phyloP scores from a whole-genome alignment of 2,888 invertebrate genomes.

The Pemphredon lugubris region DNA sequence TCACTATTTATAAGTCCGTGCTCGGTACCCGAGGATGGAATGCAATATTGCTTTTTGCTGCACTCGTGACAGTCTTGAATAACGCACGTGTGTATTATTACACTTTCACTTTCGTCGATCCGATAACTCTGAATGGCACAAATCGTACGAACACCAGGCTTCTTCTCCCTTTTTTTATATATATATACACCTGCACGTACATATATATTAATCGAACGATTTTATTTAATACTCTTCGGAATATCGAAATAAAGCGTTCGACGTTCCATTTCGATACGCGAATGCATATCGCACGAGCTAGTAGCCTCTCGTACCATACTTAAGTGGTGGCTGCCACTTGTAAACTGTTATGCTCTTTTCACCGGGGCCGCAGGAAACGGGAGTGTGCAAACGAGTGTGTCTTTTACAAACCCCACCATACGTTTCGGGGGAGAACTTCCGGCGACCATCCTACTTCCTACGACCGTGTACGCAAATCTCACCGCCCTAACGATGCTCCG shows the following conservation, averaged over 20 bases:
- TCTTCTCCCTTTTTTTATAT: too few species aligned
- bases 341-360: constrained; percentile 64
- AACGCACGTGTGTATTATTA: neutral
- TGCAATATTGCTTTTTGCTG: neutral
- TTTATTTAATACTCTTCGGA: too few species aligned
- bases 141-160: too few species aligned
- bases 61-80: neutral
- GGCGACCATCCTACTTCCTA: constrained; percentile 77
- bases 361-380: constrained; percentile 55
- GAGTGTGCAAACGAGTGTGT: constrained; percentile 57
- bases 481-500: constrained; percentile 71
- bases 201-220: too few species aligned
- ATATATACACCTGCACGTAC: too few species aligned
- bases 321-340: constrained; percentile 62
- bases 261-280: constrained; percentile 38
- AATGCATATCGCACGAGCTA: constrained; percentile 40
- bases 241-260: too few species aligned
- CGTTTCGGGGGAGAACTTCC: constrained; percentile 72
- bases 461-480: constrained; percentile 57
- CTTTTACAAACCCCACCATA: constrained; percentile 62
- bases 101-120: neutral
- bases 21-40: too few species aligned
- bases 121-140: too few species aligned
- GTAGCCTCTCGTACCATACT: constrained; percentile 34
- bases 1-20: neutral